Base-by-base conservation (phyloP, 1,140 invertebrate genomes). In the Pygmarrhopalites habei region DNA sequence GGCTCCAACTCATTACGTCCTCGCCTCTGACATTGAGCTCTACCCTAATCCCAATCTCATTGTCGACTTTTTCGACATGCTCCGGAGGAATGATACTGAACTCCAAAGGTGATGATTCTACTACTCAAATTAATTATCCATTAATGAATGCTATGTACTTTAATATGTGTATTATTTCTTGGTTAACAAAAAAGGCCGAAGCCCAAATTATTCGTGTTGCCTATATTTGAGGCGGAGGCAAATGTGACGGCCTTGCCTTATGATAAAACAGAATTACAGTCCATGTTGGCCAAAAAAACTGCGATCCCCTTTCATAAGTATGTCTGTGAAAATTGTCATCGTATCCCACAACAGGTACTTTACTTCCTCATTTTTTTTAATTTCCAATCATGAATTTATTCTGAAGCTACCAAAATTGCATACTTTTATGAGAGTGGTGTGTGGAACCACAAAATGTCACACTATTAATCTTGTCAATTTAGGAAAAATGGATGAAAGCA, bases 251-350 rank as follows among this genome's bases (percentile, higher is more conserved):
- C 79, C 60, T 85, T 88, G 46, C 88, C 87, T 35, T 79, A 80
- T 46, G 87, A 85, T 47, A 92, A 93, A 75, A 83, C 81, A 0
- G 80, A 83, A 72, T 76, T 94, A 69, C 76, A 79, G 69, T 71
- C 73, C 64, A 88, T 92, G 84, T 73, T 92, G 62, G 80, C 81
- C 47, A 83, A 83, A 47, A 85, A 86, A 41, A 83, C 84, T 19
- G 90, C 89, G 0, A 88, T 94, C 70, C 89, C 90, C 15, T 95
- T 95, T 74, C 92, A 95, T 74, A 90, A 93, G 74, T 88, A 87
- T 71, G 81, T 94, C 1, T 95, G 91, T 72, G 82, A 89, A 12
- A 84, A 84, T 47, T 95, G 92, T 73, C 92, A 95, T 73, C 89
- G 86, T 44, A 87, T 94, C 59, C 91, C 92, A 1, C 74, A 85